Percentiles rank a stretch among this genome's conserved stretches.
phyloP scores from a whole-genome alignment of 1,140 invertebrate genomes.

The Atta colombica region DNA sequence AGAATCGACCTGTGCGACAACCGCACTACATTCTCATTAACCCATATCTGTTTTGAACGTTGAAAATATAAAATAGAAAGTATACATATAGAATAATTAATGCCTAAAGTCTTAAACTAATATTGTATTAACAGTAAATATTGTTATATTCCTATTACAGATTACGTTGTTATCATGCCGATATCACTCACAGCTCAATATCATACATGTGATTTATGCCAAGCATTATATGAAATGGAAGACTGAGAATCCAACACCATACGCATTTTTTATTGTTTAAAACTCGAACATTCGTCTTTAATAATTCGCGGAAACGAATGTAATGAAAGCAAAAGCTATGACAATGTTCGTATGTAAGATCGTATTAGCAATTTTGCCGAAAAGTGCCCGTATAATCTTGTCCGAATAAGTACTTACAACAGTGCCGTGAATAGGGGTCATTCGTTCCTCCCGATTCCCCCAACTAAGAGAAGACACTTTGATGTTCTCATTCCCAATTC shows the following conservation, averaged over 20 bases:
- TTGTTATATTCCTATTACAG: neutral
- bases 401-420: constrained; percentile 84
- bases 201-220: neutral
- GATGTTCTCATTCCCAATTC: constrained; percentile 70
- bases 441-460: constrained; percentile 86
- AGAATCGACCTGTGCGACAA: too few species aligned
- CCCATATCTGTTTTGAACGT: too few species aligned
- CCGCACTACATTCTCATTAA: too few species aligned
- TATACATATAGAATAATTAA: neutral
- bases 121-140: neutral
- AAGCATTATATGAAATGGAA: constrained; percentile 44
- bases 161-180: neutral
- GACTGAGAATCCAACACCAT: constrained; percentile 9
- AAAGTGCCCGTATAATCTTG: constrained; percentile 38
- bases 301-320: constrained; percentile 22
- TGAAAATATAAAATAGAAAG: neutral
- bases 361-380: constrained; percentile 62
- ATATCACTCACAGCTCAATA: neutral
- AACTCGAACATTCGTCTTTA: neutral
- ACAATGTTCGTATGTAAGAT: constrained; percentile 64
- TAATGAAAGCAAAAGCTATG: constrained; percentile 48
- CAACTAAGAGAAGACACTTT: constrained; percentile 73
- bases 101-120: neutral
- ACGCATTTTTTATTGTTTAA: constrained; percentile 16
- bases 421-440: constrained; percentile 89